phyloP scores from a whole-genome alignment of 2,113 vertebrate genomes.

The Channa maculata region DNA sequence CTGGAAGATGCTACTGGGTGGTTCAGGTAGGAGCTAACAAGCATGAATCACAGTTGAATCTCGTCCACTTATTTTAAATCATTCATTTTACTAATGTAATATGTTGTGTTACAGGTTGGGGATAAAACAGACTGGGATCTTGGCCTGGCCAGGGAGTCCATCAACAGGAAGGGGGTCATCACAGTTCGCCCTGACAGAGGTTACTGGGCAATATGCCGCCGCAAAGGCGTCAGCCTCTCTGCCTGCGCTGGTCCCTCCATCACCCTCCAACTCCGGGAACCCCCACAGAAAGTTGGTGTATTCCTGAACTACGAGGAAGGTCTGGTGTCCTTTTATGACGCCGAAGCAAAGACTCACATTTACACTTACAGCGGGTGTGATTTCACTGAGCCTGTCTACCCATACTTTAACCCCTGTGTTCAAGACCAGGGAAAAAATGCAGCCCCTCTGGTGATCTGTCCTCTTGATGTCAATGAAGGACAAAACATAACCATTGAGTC shows the following conservation, averaged over 20 bases:
- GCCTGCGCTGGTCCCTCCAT: constrained; percentile 49
- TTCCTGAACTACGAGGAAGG: constrained; percentile 85
- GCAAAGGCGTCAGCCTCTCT: constrained; percentile 33
- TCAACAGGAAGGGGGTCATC: constrained; percentile 71
- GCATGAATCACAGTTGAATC: not conserved
- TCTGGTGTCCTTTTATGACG: constrained; percentile 84
- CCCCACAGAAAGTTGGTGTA: constrained; percentile 78
- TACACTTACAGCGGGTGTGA: constrained; percentile 79
- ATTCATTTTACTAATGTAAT: too few species aligned
- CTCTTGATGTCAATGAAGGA: not conserved
- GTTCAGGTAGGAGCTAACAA: constrained; percentile 44
- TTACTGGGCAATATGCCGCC: constrained; percentile 71
- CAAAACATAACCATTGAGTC: not conserved
- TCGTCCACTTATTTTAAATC: too few species aligned
- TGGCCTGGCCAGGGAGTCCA: constrained; percentile 69
- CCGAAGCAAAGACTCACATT: constrained; percentile 65
- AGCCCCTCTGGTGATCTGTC: constrained; percentile 63
- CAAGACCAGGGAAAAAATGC: constrained; percentile 57
- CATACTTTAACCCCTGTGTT: constrained; percentile 81
- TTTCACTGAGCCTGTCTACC: constrained; percentile 83
- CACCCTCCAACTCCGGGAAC: constrained; percentile 68
- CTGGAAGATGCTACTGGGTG: constrained; percentile 67
- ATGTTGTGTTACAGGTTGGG: constrained; percentile 52
- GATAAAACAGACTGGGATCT: constrained; percentile 76
- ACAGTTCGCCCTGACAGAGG: constrained; percentile 55